Base-by-base conservation (phyloP, 2,888 invertebrate genomes). In the Suillia variegata region DNA sequence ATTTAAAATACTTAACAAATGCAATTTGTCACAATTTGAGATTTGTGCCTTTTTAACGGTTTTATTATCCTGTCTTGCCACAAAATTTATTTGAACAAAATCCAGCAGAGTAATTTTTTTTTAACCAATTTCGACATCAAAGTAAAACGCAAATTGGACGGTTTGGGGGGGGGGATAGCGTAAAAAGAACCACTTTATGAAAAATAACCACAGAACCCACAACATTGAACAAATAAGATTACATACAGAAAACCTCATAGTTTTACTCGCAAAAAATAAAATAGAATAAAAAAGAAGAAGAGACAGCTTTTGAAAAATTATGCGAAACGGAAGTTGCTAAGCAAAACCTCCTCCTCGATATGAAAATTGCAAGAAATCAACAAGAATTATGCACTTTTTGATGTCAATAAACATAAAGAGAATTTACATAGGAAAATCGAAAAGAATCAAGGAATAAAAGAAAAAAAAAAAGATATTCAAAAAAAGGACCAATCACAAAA, bases 381-480 rank as follows among this genome's bases (percentile, higher is more conserved):
- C 65, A 69, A 70, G 69, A 70, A 75, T 74, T 74, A 74, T 74
- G 75, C 74, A 72, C 69, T 75, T 74, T 70, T 70, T 66, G 64
- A 73, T 74, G 74, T 75, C 74, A 74, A 75, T 74, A 75, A 73
- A 74, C 73, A 70, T 71, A 74, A 74, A 71, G 68, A 69, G 66
- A 71, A 65, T 67, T 69, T 68, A 64, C 65, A 59, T 67, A 64
- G 58, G 62, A 63, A 34, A 18, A 4, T n/a, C n/a, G 6, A n/a
- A 22, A 61, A 52, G 20, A 8, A 33, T 21, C 33, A 47, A 58
- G 50, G 56, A 51, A 52, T 60, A 20, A 13, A 38, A 22, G 24
- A 54, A 47, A 12, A 42, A 47, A 22, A 18, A 26, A 31, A 51
- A 52, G 45, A 49, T 24, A 53, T 20, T 52, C 22, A 45, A 60